Evolutionary conservation across 2,888 invertebrate species (phyloP).

Genomic region (Charanyca ferruginea): DNA sequence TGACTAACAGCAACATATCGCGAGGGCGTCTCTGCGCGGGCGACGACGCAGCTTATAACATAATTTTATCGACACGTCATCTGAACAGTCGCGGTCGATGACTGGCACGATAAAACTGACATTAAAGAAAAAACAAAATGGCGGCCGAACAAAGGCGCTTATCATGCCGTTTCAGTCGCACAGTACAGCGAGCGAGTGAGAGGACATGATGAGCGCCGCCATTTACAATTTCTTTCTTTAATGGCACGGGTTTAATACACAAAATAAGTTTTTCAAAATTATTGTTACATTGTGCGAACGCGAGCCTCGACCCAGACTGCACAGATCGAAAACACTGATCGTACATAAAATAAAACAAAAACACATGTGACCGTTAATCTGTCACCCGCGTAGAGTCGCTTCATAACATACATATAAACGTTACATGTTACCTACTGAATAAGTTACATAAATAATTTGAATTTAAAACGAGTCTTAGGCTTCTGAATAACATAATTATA

Average conservation of each 20-base stretch:
- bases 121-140: not conserved
- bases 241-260: not conserved
- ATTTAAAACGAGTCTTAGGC: constrained; percentile 90
- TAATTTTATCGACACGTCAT: constrained; percentile 18
- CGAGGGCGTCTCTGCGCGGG: constrained; percentile 75
- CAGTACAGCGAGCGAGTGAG: not conserved
- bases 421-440: constrained; percentile 87
- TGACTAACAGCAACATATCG: constrained; percentile 87
- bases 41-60: constrained; percentile 56
- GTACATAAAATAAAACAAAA: constrained; percentile 71
- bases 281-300: constrained; percentile 22
- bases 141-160: not conserved
- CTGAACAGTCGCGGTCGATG: constrained; percentile 10
- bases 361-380: constrained; percentile 71
- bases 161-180: not conserved
- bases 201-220: not conserved
- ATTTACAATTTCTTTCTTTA: not conserved
- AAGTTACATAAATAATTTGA: constrained; percentile 91
- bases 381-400: constrained; percentile 75
- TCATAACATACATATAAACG: constrained; percentile 77
- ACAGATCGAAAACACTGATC: constrained; percentile 64
- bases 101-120: not conserved
- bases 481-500: constrained; percentile 81
- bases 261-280: constrained; percentile 8
- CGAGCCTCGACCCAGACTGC: constrained; percentile 31